These are phyloP conservation scores for Vireo altiloquus DNA, from an alignment of 2,113 vertebrate genomes.

Conservation along the genomic window DNA sequence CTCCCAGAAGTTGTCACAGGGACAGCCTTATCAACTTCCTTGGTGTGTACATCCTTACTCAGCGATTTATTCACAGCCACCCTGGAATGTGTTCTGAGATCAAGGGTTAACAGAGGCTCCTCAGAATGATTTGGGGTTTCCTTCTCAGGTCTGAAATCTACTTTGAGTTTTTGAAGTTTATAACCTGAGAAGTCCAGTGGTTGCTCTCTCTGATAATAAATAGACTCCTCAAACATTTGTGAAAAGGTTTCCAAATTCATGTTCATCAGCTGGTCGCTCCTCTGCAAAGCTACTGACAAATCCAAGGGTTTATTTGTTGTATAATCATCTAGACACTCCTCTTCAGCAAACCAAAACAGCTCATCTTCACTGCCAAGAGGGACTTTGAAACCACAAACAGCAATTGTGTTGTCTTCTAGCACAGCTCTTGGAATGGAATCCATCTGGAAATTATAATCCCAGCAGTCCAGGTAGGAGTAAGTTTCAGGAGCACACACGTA, in stretches of 20 bases:
- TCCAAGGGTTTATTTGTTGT: constrained; percentile 84
- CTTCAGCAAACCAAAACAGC: constrained; percentile 83
- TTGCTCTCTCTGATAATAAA: constrained; percentile 76
- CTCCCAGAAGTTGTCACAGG: constrained; percentile 8
- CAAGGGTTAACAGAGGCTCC: constrained; percentile 74
- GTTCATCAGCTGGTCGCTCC: constrained; percentile 84
- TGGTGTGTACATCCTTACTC: constrained; percentile 20
- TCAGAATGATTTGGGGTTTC: constrained; percentile 27
- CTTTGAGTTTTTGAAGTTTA: constrained; percentile 83
- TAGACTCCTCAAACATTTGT: constrained; percentile 86
- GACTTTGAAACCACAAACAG: constrained; percentile 89
- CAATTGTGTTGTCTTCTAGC: constrained; percentile 79
- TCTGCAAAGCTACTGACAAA: constrained; percentile 85
- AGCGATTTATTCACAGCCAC: neutral
- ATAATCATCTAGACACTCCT: constrained; percentile 74
- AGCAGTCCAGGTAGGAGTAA: constrained; percentile 67
- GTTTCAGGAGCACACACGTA: constrained; percentile 85
- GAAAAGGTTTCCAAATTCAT: constrained; percentile 88
- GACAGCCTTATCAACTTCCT: neutral
- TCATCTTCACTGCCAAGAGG: constrained; percentile 85
- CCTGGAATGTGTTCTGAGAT: constrained; percentile 77
- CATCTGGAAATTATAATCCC: constrained; percentile 67
- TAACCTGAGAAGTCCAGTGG: constrained; percentile 84
- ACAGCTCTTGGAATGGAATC: constrained; percentile 70
- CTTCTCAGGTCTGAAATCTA: constrained; percentile 74